Conservation (phyloP, 1,140 invertebrate genomes). For the Melitaea cinxia region DNA sequence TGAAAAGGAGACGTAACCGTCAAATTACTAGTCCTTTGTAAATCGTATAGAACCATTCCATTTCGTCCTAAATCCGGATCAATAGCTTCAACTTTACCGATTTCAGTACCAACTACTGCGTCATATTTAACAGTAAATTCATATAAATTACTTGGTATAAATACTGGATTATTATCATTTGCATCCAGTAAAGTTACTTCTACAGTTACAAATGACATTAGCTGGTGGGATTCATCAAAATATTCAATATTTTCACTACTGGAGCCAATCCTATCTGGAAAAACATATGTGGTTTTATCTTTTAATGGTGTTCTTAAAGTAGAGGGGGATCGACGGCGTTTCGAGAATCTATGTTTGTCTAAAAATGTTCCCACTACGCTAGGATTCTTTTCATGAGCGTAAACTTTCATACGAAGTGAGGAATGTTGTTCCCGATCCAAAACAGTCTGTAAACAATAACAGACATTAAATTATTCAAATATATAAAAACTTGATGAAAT, state of each 20-base stretch:
- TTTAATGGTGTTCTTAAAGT: slow-evolving; percentile 42
- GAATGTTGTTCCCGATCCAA: slow-evolving; percentile 90
- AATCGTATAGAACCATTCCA: slow-evolving; percentile 88
- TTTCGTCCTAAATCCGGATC: slow-evolving; percentile 92
- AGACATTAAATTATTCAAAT: slow-evolving; percentile 29
- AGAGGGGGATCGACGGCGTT: slow-evolving; percentile 59
- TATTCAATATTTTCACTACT: slow-evolving; percentile 73
- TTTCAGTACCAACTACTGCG: slow-evolving; percentile 84
- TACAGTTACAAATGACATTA: slow-evolving; percentile 86
- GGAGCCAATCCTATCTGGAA: slow-evolving; percentile 74
- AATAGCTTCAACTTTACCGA: slow-evolving; percentile 89
- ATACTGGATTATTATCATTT: slow-evolving; percentile 93
- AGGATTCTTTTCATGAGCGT: slow-evolving; percentile 87
- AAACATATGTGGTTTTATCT: slow-evolving; percentile 77
- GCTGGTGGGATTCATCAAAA: slow-evolving; percentile 66
- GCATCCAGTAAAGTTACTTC: slow-evolving; percentile 92
- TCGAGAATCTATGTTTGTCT: slow-evolving; percentile 66
- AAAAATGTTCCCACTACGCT: slow-evolving; percentile 81
- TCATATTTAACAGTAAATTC: slow-evolving; percentile 88
- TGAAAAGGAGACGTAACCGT: slow-evolving; percentile 86
- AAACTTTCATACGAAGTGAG: slow-evolving; percentile 87
- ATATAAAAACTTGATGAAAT: neutral
- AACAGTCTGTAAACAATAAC: slow-evolving; percentile 81
- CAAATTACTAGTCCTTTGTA: slow-evolving; percentile 87
- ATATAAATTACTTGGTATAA: slow-evolving; percentile 91